Base-by-base conservation (phyloP, 2,888 invertebrate genomes). In the Xestia xanthographa region DNA sequence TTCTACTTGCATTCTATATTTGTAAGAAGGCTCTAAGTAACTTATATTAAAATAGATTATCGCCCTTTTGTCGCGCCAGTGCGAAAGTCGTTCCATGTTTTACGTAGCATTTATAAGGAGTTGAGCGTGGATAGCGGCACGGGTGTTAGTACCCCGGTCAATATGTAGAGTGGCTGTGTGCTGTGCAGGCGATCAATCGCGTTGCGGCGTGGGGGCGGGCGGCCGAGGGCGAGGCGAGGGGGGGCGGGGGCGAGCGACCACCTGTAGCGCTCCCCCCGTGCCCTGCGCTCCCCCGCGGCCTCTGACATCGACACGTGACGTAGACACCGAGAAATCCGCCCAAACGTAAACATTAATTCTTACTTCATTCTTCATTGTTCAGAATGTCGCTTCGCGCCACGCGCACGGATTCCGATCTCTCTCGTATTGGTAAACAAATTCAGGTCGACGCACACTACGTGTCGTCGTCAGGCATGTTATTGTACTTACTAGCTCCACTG, bases 301-400 rank as follows among this genome's bases (percentile, higher is more conserved):
- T 86, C 91, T 91, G 87, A 87, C 94, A 92, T 93, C 94, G 94
- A 95, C 96, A 96, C 96, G 96, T 96, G 96, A 96, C 96, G 96
- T 95, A 92, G 95, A 93, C 95, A 93, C 92, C 89, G 92, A 95
- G 95, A 95, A 95, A 95, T 95, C 95, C 95, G 94, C 95, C 96
- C 95, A 96, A 96, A 96, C 96, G 96, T 96, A 96, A 96, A 96
- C 96, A 96, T 95, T 95, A 96, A 96, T 96, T 95, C 96, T 95
- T 95, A 95, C 93, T 95, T 95, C 96, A 95, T 95, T 95, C 96
- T 95, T 96, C 95, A 95, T 95, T 95, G 96, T 95, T 93, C 93
- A 93, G 94, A 95, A 94, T 95, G 95, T 93, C 93, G 93, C 88
- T 90, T 89, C 91, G 92, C 93, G 94, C 92, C 94, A 94, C 94